These are phyloP conservation scores for Echinometra lucunter DNA, from an alignment of 53 echinoderm and acorn worm species.

Conservation along the genomic window DNA sequence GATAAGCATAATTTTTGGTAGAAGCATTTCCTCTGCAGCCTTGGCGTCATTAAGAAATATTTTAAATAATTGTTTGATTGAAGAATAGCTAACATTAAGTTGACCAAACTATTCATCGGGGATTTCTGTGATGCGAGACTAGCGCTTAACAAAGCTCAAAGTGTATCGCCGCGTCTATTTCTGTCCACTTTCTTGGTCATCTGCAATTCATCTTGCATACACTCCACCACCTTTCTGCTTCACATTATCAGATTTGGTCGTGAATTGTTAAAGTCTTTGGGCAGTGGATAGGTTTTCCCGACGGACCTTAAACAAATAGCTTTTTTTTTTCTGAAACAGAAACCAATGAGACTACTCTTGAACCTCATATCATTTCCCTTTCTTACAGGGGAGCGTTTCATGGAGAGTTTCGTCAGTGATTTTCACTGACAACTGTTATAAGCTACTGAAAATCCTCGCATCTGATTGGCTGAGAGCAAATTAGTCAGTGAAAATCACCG, in stretches of 20 bases:
- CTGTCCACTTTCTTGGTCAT: neutral
- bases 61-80: neutral
- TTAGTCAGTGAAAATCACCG: too few species aligned
- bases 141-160: neutral
- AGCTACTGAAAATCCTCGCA: too few species aligned
- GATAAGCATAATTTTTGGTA: too few species aligned
- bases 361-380: neutral
- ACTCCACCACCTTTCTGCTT: conserved; percentile 10
- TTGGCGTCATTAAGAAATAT: too few species aligned
- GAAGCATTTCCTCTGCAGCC: too few species aligned
- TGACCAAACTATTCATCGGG: neutral
- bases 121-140: conserved; percentile 5
- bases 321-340: conserved; percentile 16
- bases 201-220: conserved; percentile 57
- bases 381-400: too few species aligned
- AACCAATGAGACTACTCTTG: neutral
- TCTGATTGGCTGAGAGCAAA: too few species aligned
- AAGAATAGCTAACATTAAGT: neutral
- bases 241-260: conserved; percentile 55
- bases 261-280: conserved; percentile 49
- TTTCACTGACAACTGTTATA: too few species aligned
- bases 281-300: conserved; percentile 12
- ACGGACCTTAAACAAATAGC: conserved; percentile 9
- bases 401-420: too few species aligned
- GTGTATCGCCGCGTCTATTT: conserved; percentile 14